Base-by-base conservation (phyloP, 1,140 invertebrate genomes). In the Ctenoplectra terminalis region DNA sequence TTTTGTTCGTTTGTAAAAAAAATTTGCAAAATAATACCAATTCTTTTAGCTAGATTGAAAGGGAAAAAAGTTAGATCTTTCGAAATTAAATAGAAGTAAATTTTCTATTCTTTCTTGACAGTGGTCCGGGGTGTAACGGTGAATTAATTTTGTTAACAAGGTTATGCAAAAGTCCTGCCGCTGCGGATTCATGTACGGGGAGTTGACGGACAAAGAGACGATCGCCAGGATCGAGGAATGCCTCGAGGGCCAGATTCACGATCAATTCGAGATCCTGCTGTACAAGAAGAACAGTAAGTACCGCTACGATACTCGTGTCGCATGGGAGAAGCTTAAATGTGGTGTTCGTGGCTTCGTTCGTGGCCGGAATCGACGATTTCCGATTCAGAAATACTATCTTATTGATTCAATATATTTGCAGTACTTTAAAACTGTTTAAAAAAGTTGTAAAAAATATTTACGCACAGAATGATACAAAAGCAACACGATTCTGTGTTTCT, bases 201-300 rank as follows among this genome's bases (percentile, higher is more conserved):
- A 99, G 93, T 96, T 99, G 90, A 99, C 99, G 82, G 99, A 99
- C 94, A 98, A 98, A 94, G 97, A 98, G 92, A 99, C 98, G 73
- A 98, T 99, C 90, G 95, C 96, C 86, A 96, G 98, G 90, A 96
- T 99, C 90, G 98, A 99, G 94, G 96, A 97, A 89, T 96, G 98
- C 85, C 96, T 99, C 89, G 99, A 99, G 94, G 97, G 97, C 91
- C 98, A 99, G 91, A 96, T 98, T 90, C 97, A 98, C 94, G 99
- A 99, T 95, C 98, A 99, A 95, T 98, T 98, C 92, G 99, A 99
- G 95, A 99, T 99, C 91, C 95, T 99, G 69, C 96, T 99, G 87
- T 99, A 99, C 95, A 99, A 99, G 95, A 99, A 99, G 95, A 99
- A 99, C 95, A 98, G 99, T 99, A 95, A 98, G 98, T 97, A 83